Evolutionary conservation across 2,888 invertebrate species (phyloP), one percentile per base, ranked within the genome.

Genomic region (Calameuta pallipes): DNA sequence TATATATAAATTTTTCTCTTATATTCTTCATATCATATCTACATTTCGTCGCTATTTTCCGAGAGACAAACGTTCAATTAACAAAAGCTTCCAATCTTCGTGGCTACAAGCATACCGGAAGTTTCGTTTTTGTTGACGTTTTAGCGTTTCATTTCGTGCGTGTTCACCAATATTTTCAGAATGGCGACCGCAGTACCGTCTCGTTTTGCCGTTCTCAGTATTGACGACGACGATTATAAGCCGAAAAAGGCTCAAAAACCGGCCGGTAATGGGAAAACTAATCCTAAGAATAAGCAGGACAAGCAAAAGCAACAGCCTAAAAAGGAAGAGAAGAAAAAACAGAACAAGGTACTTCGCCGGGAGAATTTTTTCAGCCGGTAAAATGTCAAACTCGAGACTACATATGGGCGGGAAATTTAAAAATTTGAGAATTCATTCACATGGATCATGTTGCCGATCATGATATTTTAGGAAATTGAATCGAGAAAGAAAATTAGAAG

Each of bases 191-290:
- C 94, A 70, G 93, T 95, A 77, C 94, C 95, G 82, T 96, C 96
- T 35, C 93, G 96, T 86, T 96, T 96, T 91, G 95, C 96, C 80
- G 94, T 95, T 82, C 93, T 96, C 76, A 94, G 94, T 91, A 94
- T 96, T 78, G 96, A 96, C 87, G 96, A 95, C 85, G 96, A 96
- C 83, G 96, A 95, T 82, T 92, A 91, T 81, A 92, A 91, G 69
- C 87, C 89, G 85, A 85, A 92, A 85, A 93, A 93, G 82, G 84
- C 90, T 23, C 93, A 92, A 87, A 93, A 93, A 85, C 84, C 82
- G 79, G 86, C 82, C 88, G 81, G 79, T 83, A 69, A 80, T 81
- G n/a, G 15, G 69, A 31, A 74, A 37, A 12, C 74, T 23, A 74
- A 74, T 74, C 34, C 74, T 37, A 74, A 74, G 36, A 37, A 37